Evolutionary conservation across 2,888 invertebrate genomes (phyloP).

Genomic region (Linyphia triangularis): DNA sequence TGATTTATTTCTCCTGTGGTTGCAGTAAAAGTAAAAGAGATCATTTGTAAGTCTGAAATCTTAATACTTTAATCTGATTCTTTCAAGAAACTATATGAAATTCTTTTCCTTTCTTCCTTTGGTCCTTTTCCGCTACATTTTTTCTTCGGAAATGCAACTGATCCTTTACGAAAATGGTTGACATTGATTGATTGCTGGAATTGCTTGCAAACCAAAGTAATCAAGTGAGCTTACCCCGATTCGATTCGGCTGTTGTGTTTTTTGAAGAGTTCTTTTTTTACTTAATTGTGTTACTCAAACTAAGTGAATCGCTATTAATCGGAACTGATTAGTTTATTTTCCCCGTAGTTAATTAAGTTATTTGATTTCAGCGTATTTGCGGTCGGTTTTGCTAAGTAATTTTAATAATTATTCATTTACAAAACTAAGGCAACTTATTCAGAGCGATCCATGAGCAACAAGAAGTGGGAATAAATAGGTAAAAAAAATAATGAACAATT

Average conservation of each 20-base stretch:
- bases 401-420: too few relatives aligned
- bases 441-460: too few relatives aligned
- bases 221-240: background rate
- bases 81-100: background rate
- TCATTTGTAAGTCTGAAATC: background rate
- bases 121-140: background rate
- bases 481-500: too few relatives aligned
- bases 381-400: too few relatives aligned
- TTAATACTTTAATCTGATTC: constrained; percentile 36
- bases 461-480: too few relatives aligned
- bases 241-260: too few relatives aligned
- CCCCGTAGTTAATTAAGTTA: too few relatives aligned
- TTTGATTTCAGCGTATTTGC: too few relatives aligned
- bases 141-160: constrained; percentile 13
- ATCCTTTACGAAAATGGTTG: constrained; percentile 48
- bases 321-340: background rate
- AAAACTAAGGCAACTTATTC: too few relatives aligned
- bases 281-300: background rate
- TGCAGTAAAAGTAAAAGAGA: too few relatives aligned
- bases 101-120: background rate
- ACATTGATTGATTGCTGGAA: constrained; percentile 50
- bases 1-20: too few relatives aligned
- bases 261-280: background rate
- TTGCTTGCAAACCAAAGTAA: constrained; percentile 48
- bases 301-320: background rate